Base-by-base conservation (phyloP, 2,888 invertebrate genomes). In the Nemotelus nigrinus region DNA sequence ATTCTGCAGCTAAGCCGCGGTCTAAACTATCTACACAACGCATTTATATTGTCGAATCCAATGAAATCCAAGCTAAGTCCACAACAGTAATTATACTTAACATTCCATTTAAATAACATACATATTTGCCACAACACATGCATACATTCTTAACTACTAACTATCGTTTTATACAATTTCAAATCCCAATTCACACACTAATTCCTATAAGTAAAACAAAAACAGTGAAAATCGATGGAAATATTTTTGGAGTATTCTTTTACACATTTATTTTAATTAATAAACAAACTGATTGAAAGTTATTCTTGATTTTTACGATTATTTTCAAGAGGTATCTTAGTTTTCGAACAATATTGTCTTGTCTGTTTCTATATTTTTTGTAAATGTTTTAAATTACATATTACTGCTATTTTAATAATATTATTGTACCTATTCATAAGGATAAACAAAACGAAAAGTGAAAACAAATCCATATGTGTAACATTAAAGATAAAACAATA, bases 331-430 rank as follows among this genome's bases (percentile, higher is more conserved):
- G 47, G 10, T 45, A 65, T 47, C 8, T n/a, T 65, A 47, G 6
- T 65, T 65, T 65, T 65, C 65, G 63, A 65, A 45, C 65, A 65
- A 65, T 65, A 25, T 25, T 25, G 25, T 47, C 65, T 45, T 65
- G 65, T 65, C 44, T 65, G 65, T 65, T 65, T 25, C 25, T 25
- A 25, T 25, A 25, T 25, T 63, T 63, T 57, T 65, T 65, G 65
- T 65, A 65, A 65, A 65, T 65, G 65, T 65, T 65, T 65, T 47
- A n/a, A 65, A 44, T 65, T 65, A 47, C 47, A 65, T 65, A 65
- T 45, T 65, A 45, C 44, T 65, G 25, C 25, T 25, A 25, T 25
- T 45, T 65, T 65, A 65, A 45, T 53, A 58, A 10, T 65, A 43
- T 65, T 65, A 65, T 63, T 65, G 65, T 65, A 65, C 8, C 65